Evolutionary conservation across 2,113 vertebrate genomes (phyloP), one percentile per base, ranked within the genome.

Genomic region (Stegastes partitus): DNA sequence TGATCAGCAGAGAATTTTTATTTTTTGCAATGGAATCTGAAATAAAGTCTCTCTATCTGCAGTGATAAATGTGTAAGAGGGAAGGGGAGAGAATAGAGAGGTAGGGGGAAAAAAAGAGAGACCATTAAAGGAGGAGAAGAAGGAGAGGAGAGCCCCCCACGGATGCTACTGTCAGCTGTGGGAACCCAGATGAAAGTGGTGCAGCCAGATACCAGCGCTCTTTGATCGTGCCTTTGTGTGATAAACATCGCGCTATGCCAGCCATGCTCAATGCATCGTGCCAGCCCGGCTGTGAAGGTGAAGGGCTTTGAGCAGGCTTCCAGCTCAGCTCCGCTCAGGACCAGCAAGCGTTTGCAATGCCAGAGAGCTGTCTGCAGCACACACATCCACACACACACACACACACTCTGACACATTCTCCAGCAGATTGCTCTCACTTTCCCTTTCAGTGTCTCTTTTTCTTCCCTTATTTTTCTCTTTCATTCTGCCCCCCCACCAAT

Each of bases 201-300:
- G 79, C 75, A 92, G 92, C 91, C 93, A 92, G 84, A 93, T 92
- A 92, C 67, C 87, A 80, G 83, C 85, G 79, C 87, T 88, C 93
- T 95, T 95, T 95, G 93, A 95, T 95, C 92, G 81, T 72, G 90
- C 92, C 93, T 95, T 95, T 93, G 92, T 95, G 91, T 93, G 93
- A 93, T 93, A 94, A 93, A 94, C 93, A 93, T 93, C 84, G 81
- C 75, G 61, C 90, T 53, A 79, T 91, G 92, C 93, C 95, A 95
- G 84, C 91, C 90, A 42, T 18, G 79, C 89, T 84, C 68, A 21
- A 39, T 42, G 84, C 61, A 31, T 61, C 72, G 77, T 88, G 91
- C 91, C 91, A 89, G 89, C 80, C 87, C 68, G 83, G 87, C 90
- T 90, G 87, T 89, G 91, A 92, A 93, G 93, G 92, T 93, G 90